Base-by-base conservation (phyloP, 2,888 invertebrate genomes). In the Thelaira solivaga region DNA sequence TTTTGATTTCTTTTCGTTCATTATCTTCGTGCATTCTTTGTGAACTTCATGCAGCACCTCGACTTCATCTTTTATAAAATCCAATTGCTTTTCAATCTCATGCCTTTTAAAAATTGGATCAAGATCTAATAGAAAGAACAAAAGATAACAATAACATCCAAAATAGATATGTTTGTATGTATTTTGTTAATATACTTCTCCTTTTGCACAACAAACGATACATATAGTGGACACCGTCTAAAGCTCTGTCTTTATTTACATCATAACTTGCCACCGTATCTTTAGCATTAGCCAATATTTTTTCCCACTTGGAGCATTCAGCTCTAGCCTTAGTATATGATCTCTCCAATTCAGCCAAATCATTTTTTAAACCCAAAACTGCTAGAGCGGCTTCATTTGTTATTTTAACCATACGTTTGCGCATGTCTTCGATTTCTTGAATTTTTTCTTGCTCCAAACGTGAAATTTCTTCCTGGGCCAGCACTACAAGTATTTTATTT, bases 381-480 rank as follows among this genome's bases (percentile, higher is more conserved):
- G 85, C 86, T 0, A 87, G 75, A 0, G 85, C 85, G 0, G 89
- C 89, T 7, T 88, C 88, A 75, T 84, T 88, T 6, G 87, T 87
- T 20, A 87, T 81, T 61, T 86, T 86, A 0, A 88, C 80, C 86
- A 89, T 89, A 5, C 84, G 82, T 18, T 82, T 81, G 5, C 88
- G 86, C 83, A 89, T 85, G 7, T 86, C 84, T 75, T 88, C 89
- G 24, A 89, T 88, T 74, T 86, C 84, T 59, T 82, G 80, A 0
- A 86, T 67, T 55, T 86, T 88, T n/a, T 81, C 72, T 22, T 82
- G 82, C 71, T 87, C 85, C 45, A 87, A 76, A 20, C 85, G 82
- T 0, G 81, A 82, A 31, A 89, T 88, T 80, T 89, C 88, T 5
- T 85, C 85, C 57, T 89, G 89, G 1, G 89, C 87, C 0, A 89